A percentile compares a stretch with the other conserved stretches of the same genome.
phyloP scores from a whole-genome alignment of 2,797 vertebrate genomes.

The Artibeus jamaicensis region DNA sequence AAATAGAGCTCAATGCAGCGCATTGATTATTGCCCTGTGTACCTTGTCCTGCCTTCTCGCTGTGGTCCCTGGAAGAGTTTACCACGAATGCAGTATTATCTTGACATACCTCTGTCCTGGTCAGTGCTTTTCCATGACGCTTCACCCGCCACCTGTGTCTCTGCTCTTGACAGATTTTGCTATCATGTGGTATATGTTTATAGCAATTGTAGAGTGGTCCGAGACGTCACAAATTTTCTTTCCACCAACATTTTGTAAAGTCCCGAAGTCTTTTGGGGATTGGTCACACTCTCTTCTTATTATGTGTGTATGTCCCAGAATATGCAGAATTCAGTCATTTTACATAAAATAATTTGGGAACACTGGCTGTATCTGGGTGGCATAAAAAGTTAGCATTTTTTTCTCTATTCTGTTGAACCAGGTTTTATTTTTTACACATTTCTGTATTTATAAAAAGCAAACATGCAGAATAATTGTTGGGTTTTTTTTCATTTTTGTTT shows the following conservation, averaged over 20 bases:
- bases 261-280: slow-evolving; percentile 60
- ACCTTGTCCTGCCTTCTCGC: slow-evolving; percentile 78
- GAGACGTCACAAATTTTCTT: slow-evolving; percentile 51
- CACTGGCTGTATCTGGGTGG: slow-evolving; percentile 78
- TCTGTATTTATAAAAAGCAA: slow-evolving; percentile 81
- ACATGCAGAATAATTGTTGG: slow-evolving; percentile 74
- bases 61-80: slow-evolving; percentile 77
- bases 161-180: slow-evolving; percentile 69
- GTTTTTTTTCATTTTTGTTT: slow-evolving; percentile 74
- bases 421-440: slow-evolving; percentile 78
- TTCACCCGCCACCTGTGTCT: slow-evolving; percentile 56
- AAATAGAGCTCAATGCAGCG: slow-evolving; percentile 85
- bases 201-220: slow-evolving; percentile 52
- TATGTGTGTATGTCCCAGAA: slow-evolving; percentile 33
- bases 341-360: slow-evolving; percentile 68
- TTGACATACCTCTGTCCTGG: slow-evolving; percentile 80
- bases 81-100: slow-evolving; percentile 82
- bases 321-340: slow-evolving; percentile 42
- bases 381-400: slow-evolving; percentile 87
- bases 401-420: slow-evolving; percentile 56
- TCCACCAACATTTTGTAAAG: slow-evolving; percentile 53
- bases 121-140: slow-evolving; percentile 67
- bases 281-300: slow-evolving; percentile 40
- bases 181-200: slow-evolving; percentile 15
- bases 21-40: slow-evolving; percentile 82